Evolutionary conservation across 2,113 vertebrate species (phyloP).

Genomic region (Hyperopisus bebe): DNA sequence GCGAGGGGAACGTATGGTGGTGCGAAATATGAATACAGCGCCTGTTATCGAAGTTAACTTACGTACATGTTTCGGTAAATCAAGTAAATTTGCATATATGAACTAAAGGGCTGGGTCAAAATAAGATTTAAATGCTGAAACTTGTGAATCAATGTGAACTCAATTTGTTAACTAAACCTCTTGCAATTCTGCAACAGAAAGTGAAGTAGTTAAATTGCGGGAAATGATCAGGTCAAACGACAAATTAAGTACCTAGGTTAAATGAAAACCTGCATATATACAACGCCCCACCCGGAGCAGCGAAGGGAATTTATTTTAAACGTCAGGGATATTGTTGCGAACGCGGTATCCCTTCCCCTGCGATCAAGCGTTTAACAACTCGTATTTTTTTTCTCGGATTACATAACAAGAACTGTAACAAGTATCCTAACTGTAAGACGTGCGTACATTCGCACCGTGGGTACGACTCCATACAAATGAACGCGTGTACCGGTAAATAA

Average conservation of each 20-base stretch:
- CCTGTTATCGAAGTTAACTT: neutral
- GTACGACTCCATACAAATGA: neutral
- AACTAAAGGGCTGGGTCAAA: neutral
- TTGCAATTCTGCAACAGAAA: neutral
- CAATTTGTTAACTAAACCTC: neutral
- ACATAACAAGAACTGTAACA: neutral
- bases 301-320: neutral
- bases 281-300: neutral
- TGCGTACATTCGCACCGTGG: neutral
- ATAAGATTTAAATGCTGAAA: neutral
- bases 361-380: neutral
- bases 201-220: neutral
- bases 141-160: neutral
- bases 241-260: neutral
- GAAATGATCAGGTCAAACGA: neutral
- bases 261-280: neutral
- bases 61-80: neutral
- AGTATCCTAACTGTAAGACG: neutral
- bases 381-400: neutral
- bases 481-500: neutral
- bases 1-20: neutral
- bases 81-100: conserved; percentile 10
- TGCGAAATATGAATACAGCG: neutral
- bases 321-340: neutral
- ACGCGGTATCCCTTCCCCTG: neutral